phyloP scores from a whole-genome alignment of 2,797 vertebrate genomes.

The Oreortyx pictus region DNA sequence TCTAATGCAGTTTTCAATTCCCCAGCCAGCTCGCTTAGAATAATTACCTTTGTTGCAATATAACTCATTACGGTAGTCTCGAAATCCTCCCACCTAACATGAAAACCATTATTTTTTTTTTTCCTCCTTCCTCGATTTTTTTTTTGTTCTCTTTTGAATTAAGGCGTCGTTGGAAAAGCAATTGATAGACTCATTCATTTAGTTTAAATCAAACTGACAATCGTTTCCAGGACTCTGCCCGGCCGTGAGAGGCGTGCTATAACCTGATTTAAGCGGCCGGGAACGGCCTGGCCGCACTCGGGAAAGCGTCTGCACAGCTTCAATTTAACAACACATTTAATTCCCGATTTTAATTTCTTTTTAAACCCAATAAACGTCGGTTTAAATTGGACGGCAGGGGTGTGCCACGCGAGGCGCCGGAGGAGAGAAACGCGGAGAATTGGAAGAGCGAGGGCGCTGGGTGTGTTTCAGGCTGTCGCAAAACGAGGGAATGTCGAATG shows the following conservation, averaged over 20 bases:
- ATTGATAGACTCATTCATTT: background rate
- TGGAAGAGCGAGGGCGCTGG: no score
- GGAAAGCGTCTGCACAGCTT: background rate
- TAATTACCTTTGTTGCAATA: background rate
- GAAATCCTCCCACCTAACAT: background rate
- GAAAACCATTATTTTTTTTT: background rate
- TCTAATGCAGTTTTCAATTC: background rate
- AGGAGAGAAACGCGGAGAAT: accelerated
- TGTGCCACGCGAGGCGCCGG: accelerated
- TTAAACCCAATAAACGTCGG: background rate
- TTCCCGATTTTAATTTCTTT: background rate
- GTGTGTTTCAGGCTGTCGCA: accelerated
- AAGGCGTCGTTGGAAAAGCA: background rate
- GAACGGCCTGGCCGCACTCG: background rate
- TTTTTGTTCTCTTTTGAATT: background rate
- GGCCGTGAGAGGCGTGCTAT: background rate
- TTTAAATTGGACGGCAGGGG: background rate
- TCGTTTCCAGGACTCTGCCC: background rate
- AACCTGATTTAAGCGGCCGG: background rate
- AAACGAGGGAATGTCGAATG: background rate
- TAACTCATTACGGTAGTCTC: background rate
- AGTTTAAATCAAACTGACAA: background rate
- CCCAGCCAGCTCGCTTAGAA: background rate
- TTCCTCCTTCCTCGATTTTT: accelerated
- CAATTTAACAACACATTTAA: background rate